Evolutionary conservation across 2,888 invertebrate genomes (phyloP).

Genomic region (Esperia sulphurella): DNA sequence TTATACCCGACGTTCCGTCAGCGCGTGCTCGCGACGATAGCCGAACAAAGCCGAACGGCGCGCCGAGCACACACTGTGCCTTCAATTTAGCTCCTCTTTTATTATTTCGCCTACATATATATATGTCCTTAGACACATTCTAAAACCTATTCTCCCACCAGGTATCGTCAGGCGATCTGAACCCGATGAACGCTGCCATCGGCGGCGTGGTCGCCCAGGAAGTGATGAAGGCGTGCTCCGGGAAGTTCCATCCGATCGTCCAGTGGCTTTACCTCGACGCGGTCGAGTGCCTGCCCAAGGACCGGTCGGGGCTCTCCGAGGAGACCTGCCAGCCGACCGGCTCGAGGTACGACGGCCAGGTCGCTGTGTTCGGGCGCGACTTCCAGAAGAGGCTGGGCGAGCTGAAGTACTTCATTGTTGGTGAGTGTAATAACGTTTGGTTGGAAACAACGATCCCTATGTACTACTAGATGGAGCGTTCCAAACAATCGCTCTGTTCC

Average conservation of each 20-base stretch:
- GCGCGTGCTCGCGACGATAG: too few relatives aligned
- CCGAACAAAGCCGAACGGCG: too few relatives aligned
- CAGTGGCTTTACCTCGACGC: constrained; percentile 98
- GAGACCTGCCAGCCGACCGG: constrained; percentile 85
- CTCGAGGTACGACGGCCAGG: constrained; percentile 92
- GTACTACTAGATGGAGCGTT: too few relatives aligned
- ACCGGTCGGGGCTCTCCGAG: constrained; percentile 81
- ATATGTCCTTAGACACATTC: too few relatives aligned
- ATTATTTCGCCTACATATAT: too few relatives aligned
- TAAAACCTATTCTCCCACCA: constrained; percentile 17
- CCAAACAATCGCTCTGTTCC: constrained; percentile 97
- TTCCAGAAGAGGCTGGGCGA: constrained; percentile 92
- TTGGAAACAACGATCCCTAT: too few relatives aligned
- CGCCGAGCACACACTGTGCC: too few relatives aligned
- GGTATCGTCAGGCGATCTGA: constrained; percentile 87
- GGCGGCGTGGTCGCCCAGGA: constrained; percentile 99
- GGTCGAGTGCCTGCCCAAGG: constrained; percentile 93
- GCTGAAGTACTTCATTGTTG: constrained; percentile 88
- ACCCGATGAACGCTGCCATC: constrained; percentile 95
- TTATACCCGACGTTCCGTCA: too few relatives aligned
- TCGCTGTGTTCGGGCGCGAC: constrained; percentile 93
- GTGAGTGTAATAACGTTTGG: constrained; percentile 43
- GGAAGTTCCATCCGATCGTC: constrained; percentile 95
- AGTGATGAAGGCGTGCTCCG: constrained; percentile 98
- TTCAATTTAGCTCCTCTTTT: too few relatives aligned